Evolutionary conservation across 2,888 invertebrate species (phyloP).

Genomic region (Fabriciana adippe): DNA sequence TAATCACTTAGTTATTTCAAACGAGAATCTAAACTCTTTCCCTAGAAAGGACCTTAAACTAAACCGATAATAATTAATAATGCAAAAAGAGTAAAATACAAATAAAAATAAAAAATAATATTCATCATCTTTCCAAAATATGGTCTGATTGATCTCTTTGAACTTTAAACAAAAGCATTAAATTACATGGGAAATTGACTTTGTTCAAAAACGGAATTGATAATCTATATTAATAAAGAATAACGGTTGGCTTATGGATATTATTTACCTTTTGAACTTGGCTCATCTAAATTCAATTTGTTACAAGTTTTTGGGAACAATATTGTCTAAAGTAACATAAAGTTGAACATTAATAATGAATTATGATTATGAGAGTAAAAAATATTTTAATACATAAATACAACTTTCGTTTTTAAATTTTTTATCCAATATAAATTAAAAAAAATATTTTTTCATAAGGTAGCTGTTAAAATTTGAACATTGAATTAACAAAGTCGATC

Average conservation of each 20-base stretch:
- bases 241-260: slow-evolving; percentile 58
- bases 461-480: slow-evolving; percentile 12
- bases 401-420: no score
- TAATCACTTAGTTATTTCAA: no score
- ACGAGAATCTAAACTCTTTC: no score
- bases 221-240: slow-evolving; percentile 51
- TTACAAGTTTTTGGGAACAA: slow-evolving; percentile 37
- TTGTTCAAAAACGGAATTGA: slow-evolving; percentile 33
- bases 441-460: not conserved
- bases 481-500: slow-evolving; percentile 19
- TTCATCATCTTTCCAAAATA: not conserved
- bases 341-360: slow-evolving; percentile 6
- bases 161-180: slow-evolving; percentile 5
- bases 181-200: slow-evolving; percentile 28
- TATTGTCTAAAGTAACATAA: slow-evolving; percentile 10
- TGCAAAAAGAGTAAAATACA: not conserved
- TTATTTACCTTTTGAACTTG: slow-evolving; percentile 60
- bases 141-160: not conserved
- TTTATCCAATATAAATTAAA: no score
- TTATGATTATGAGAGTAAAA: not conserved
- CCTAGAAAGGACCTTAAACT: no score
- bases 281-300: slow-evolving; percentile 62
- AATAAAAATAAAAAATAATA: not conserved
- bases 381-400: not conserved
- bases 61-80: no score